Percentiles rank a stretch among this genome's conserved stretches.
Evolutionary conservation across 2,888 invertebrate genomes (phyloP).

Genomic region (Epicampocera succincta): DNA sequence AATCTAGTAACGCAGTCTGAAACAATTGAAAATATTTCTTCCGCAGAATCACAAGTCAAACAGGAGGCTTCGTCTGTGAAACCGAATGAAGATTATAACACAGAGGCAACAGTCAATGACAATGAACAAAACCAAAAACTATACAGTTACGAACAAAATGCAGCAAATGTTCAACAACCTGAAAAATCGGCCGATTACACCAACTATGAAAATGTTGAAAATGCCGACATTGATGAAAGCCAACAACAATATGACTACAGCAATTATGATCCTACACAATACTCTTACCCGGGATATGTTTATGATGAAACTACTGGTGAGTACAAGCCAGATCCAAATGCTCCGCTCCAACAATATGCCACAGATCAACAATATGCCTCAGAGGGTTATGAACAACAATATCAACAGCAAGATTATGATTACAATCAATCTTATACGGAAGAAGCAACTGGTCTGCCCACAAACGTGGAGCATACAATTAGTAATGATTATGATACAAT

Average conservation of each 20-base stretch:
- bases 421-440: slow-evolving; percentile 58
- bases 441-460: slow-evolving; percentile 11
- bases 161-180: slow-evolving; percentile 1
- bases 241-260: slow-evolving; percentile 76
- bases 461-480: background rate
- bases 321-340: slow-evolving; percentile 76
- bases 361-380: slow-evolving; percentile 62
- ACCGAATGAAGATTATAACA: slow-evolving; percentile 23
- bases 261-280: slow-evolving; percentile 78
- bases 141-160: slow-evolving; percentile 70
- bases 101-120: background rate
- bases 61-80: background rate
- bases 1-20: slow-evolving; percentile 71
- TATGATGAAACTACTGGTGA: slow-evolving; percentile 79
- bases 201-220: slow-evolving; percentile 74
- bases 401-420: slow-evolving; percentile 62
- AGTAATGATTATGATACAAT: slow-evolving; percentile 52
- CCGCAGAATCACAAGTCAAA: slow-evolving; percentile 6
- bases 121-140: background rate
- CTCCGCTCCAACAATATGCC: slow-evolving; percentile 57
- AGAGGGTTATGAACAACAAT: slow-evolving; percentile 60
- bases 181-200: slow-evolving; percentile 60
- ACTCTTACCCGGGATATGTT: slow-evolving; percentile 79
- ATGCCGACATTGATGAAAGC: slow-evolving; percentile 70
- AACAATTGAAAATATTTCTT: slow-evolving; percentile 37